These are phyloP conservation scores for Sylvia atricapilla DNA, from an alignment of 2,113 vertebrate genomes.

Conservation along the genomic window DNA sequence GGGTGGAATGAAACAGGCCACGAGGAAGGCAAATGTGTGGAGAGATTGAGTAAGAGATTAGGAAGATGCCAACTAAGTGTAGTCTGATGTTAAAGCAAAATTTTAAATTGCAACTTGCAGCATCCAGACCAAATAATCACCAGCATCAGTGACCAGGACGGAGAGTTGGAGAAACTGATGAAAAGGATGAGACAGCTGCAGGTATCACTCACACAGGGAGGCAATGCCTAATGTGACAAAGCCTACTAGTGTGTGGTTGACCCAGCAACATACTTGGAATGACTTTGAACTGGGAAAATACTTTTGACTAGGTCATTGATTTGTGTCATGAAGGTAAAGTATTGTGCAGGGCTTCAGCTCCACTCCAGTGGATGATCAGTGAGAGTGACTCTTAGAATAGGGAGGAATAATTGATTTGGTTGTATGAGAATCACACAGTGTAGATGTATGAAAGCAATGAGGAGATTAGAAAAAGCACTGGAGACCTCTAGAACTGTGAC, in stretches of 20 bases:
- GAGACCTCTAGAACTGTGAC: neutral
- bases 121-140: neutral
- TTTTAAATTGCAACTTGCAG: neutral
- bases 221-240: neutral
- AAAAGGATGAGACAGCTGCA: neutral
- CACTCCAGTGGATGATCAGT: neutral
- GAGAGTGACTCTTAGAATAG: neutral
- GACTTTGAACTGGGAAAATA: neutral
- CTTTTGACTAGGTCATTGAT: neutral
- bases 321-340: neutral
- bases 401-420: neutral
- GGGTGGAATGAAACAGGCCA: neutral
- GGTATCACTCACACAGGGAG: neutral
- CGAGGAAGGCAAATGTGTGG: neutral
- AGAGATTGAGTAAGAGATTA: neutral
- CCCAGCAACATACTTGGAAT: neutral
- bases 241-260: accelerated
- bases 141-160: neutral
- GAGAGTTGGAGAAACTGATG: neutral
- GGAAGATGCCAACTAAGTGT: neutral
- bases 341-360: neutral
- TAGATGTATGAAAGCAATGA: neutral
- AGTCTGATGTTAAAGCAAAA: neutral
- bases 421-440: accelerated
- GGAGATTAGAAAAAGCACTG: neutral